Evolutionary conservation across 2,797 vertebrate species (phyloP).

Genomic region (Carduelis carduelis): DNA sequence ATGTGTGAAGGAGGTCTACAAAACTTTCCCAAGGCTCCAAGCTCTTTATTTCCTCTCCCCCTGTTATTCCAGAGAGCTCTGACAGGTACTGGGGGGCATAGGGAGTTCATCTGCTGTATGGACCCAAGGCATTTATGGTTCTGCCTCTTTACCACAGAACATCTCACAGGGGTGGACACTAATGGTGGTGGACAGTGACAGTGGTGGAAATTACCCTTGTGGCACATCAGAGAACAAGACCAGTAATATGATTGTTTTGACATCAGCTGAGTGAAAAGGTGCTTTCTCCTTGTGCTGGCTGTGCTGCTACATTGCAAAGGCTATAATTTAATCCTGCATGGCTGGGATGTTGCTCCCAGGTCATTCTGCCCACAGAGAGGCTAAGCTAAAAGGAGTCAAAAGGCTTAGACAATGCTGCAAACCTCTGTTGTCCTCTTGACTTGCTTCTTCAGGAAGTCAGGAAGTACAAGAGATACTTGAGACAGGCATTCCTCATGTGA

Average conservation of each 20-base stretch:
- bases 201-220: background rate
- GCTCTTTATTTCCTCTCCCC: accelerated
- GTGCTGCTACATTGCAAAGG: background rate
- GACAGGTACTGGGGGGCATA: background rate
- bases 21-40: background rate
- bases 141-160: background rate
- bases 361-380: background rate
- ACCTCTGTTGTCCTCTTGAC: background rate
- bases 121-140: background rate
- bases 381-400: background rate
- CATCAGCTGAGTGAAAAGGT: background rate
- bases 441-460: background rate
- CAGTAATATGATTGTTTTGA: background rate
- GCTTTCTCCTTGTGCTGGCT: background rate
- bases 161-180: background rate
- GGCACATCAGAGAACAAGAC: background rate
- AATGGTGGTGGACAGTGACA: background rate
- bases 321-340: background rate
- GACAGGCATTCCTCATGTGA: background rate
- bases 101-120: background rate
- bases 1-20: background rate
- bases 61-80: background rate
- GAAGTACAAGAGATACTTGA: background rate
- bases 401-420: background rate
- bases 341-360: background rate